Conservation (phyloP, 2,113 vertebrate species). For the Ardeotis arabs region DNA sequence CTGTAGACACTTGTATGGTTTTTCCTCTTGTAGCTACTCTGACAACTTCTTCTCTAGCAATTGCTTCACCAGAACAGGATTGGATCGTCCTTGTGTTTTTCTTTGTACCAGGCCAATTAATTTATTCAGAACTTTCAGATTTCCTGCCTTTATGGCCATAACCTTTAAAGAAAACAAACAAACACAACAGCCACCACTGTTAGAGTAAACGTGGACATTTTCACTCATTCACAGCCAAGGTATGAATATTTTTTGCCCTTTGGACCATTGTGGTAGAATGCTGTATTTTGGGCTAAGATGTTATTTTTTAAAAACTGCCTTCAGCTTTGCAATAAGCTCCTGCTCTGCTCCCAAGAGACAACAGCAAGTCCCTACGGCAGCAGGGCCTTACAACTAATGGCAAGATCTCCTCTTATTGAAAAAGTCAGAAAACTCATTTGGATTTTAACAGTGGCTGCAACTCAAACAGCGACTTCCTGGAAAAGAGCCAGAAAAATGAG, state of each 20-base stretch:
- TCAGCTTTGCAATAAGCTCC: conserved; percentile 10
- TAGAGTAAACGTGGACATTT: neutral
- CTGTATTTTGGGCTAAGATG: neutral
- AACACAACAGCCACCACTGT: neutral
- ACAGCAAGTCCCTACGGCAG: neutral
- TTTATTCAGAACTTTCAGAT: conserved; percentile 90
- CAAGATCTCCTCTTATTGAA: neutral
- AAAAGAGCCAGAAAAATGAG: neutral
- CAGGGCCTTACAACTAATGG: neutral
- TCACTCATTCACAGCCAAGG: neutral
- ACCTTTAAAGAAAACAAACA: conserved; percentile 77
- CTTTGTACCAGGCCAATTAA: conserved; percentile 90
- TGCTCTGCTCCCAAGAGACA: neutral
- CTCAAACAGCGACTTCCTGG: neutral
- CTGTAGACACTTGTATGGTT: neutral
- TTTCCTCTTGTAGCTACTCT: neutral
- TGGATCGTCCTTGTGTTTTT: conserved; percentile 82
- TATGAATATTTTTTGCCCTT: neutral
- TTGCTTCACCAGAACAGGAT: conserved; percentile 80
- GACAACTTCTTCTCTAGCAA: conserved; percentile 83
- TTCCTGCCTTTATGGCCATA: conserved; percentile 81
- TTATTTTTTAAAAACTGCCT: conserved; percentile 28
- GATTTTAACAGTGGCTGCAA: neutral
- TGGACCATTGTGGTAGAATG: neutral
- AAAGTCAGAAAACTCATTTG: neutral